A percentile compares a stretch with the other conserved stretches of the same genome.
Evolutionary conservation across 2,113 vertebrate species (phyloP).

Genomic region (Talpa occidentalis): DNA sequence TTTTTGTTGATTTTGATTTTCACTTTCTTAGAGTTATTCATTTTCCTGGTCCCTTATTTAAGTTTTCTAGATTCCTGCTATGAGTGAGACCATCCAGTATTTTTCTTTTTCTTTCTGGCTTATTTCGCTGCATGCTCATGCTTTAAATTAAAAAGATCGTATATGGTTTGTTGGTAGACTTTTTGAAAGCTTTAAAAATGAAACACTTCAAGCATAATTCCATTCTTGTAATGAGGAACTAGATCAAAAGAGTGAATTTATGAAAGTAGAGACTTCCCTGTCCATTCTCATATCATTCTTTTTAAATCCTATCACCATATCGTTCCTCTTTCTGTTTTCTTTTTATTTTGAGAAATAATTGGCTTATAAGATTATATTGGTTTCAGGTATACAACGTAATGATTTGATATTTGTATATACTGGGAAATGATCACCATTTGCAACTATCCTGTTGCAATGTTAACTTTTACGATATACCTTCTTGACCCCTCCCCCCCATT

Average conservation of each 20-base stretch:
- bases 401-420: background rate
- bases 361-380: background rate
- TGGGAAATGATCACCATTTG: background rate
- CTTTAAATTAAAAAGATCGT: background rate
- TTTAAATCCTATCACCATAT: background rate
- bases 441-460: background rate
- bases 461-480: background rate
- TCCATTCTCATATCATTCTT: background rate
- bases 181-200: constrained; percentile 13
- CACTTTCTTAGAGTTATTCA: too few species aligned
- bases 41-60: too few species aligned
- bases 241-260: background rate
- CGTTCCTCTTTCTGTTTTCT: background rate
- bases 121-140: too few species aligned
- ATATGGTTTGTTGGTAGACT: background rate
- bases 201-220: background rate
- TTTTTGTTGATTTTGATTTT: too few species aligned
- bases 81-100: too few species aligned
- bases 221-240: background rate
- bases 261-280: background rate
- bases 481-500: background rate
- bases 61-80: too few species aligned
- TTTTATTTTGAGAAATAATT: background rate
- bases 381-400: background rate
- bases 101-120: too few species aligned